A percentile compares a stretch with the other conserved stretches of the same genome.
phyloP scores from a whole-genome alignment of 2,888 invertebrate species.

The Digitonthophagus gazella region DNA sequence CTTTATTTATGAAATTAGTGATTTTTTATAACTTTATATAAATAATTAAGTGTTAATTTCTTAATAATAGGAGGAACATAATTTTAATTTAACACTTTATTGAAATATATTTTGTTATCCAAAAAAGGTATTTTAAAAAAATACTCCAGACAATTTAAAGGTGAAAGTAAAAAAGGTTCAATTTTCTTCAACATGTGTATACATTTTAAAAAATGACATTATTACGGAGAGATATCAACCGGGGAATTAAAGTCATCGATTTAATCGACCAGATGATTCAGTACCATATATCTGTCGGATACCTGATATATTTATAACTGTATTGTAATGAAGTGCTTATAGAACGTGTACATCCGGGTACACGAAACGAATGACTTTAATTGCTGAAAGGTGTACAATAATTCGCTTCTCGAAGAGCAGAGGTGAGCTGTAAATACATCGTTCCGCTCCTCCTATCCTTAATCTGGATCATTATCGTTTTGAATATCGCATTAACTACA shows the following conservation, averaged over 20 bases:
- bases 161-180: neutral
- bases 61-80: too few relatives aligned
- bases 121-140: neutral
- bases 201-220: neutral
- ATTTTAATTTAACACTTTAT: too few relatives aligned
- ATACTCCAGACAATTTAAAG: neutral
- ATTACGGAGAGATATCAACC: neutral
- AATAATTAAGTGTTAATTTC: too few relatives aligned
- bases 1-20: too few relatives aligned
- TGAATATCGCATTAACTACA: too few relatives aligned
- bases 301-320: conserved; percentile 23
- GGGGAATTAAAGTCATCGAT: neutral
- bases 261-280: neutral
- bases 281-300: conserved; percentile 16
- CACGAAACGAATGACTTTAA: neutral
- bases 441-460: too few relatives aligned
- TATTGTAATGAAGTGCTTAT: conserved; percentile 19
- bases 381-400: neutral
- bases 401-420: neutral
- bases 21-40: too few relatives aligned
- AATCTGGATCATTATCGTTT: too few relatives aligned
- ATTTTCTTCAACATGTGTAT: neutral
- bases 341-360: conserved; percentile 7
- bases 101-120: neutral
- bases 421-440: too few relatives aligned